A percentile compares a stretch with the other conserved stretches of the same genome.
Conservation (phyloP, 2,888 invertebrate species). For the Phalera bucephala region DNA sequence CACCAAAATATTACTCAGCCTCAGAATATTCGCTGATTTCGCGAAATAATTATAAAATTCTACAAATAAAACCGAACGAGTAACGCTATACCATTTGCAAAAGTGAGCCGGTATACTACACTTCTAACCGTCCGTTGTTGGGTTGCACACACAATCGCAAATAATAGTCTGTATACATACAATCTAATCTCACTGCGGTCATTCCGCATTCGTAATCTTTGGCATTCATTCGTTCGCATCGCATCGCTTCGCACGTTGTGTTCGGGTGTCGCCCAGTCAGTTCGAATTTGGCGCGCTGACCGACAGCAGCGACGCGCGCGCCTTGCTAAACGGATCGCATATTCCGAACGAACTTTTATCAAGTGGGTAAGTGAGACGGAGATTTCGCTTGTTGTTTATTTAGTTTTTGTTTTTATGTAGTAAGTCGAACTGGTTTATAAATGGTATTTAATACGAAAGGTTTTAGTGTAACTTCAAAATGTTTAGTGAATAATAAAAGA, state of each 20-base stretch:
- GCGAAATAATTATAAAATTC: too few relatives aligned
- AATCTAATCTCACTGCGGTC: constrained; percentile 11
- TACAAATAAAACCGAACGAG: too few relatives aligned
- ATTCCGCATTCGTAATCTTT: constrained; percentile 37
- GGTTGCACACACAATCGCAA: too few relatives aligned
- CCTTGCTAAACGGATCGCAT: constrained; percentile 36
- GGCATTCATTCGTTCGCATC: constrained; percentile 20
- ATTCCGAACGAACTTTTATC: too few relatives aligned
- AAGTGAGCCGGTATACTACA: too few relatives aligned
- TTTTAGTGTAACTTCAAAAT: constrained; percentile 24
- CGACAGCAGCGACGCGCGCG: constrained; percentile 49
- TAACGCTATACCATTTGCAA: too few relatives aligned
- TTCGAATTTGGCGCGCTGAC: constrained; percentile 75
- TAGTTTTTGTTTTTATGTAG: constrained; percentile 43
- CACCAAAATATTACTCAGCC: too few relatives aligned
- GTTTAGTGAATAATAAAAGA: constrained; percentile 10
- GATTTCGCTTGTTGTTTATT: constrained; percentile 51
- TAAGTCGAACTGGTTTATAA: constrained; percentile 22
- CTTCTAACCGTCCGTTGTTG: too few relatives aligned
- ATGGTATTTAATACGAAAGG: constrained; percentile 3
- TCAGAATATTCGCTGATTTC: too few relatives aligned
- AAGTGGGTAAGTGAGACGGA: too few relatives aligned
- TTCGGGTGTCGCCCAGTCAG: constrained; percentile 40
- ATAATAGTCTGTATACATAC: too few relatives aligned
- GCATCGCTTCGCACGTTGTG: constrained; percentile 16